Conservation (phyloP, 2,888 invertebrate species). For the Drosophila percnosoma region DNA sequence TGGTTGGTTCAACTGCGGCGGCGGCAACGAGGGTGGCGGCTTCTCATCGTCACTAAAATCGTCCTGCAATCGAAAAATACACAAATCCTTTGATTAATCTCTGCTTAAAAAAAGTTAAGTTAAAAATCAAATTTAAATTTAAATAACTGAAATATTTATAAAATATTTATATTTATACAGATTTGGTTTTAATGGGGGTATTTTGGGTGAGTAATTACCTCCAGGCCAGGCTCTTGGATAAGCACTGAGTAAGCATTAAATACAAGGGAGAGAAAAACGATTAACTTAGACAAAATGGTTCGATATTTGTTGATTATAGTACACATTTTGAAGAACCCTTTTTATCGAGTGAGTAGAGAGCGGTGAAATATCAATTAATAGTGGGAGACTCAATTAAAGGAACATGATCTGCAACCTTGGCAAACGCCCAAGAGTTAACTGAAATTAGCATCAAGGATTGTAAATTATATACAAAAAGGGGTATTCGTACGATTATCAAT, state of each 20-base stretch:
- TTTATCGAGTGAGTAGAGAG: slow-evolving; percentile 44
- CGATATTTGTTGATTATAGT: slow-evolving; percentile 2
- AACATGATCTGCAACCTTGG: slow-evolving; percentile 24
- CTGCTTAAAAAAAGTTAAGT: fast-evolving
- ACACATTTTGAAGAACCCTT: slow-evolving; percentile 21
- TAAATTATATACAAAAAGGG: slow-evolving; percentile 7
- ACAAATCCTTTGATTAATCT: neutral
- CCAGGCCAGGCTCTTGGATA: slow-evolving; percentile 83
- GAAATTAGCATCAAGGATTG: slow-evolving; percentile 7
- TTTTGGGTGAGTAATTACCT: slow-evolving; percentile 71
- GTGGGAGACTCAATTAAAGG: slow-evolving; percentile 32
- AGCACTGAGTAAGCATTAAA: slow-evolving; percentile 81
- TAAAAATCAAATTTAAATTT: neutral
- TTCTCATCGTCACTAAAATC: slow-evolving; percentile 81
- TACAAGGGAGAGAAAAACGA: slow-evolving; percentile 60
- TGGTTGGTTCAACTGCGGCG: slow-evolving; percentile 65
- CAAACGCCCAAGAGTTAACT: slow-evolving; percentile 17
- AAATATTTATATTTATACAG: neutral
- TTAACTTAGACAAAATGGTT: slow-evolving; percentile 42
- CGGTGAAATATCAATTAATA: slow-evolving; percentile 49
- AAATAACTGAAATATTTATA: neutral
- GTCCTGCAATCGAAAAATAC: slow-evolving; percentile 69
- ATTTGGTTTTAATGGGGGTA: neutral
- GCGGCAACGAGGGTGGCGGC: slow-evolving; percentile 79
- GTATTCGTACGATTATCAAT: slow-evolving; percentile 8